Conservation (phyloP, 2,113 vertebrate species). For the Trematomus loennbergii region DNA sequence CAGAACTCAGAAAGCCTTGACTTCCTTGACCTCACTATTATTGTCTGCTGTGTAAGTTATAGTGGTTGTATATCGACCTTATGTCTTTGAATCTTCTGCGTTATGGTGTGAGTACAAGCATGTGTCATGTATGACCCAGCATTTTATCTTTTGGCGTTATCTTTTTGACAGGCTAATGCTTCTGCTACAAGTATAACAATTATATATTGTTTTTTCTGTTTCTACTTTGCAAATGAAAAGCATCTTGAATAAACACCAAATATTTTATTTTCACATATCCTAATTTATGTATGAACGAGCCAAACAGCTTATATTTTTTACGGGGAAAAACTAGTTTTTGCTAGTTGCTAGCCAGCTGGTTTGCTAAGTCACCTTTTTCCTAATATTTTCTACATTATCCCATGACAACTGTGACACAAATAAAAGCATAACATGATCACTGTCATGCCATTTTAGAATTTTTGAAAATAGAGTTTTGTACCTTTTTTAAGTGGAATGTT, state of each 20-base stretch:
- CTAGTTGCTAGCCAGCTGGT: no score
- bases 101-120: neutral
- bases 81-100: neutral
- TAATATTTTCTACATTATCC: no score
- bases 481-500: no score
- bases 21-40: constrained; percentile 3
- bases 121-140: neutral
- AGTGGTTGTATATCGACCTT: neutral
- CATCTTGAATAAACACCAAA: neutral
- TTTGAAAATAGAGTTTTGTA: no score
- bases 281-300: no score
- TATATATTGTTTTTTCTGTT: neutral
- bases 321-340: no score
- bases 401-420: no score
- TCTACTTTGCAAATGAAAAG: neutral
- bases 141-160: neutral
- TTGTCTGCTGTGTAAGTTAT: neutral
- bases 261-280: no score
- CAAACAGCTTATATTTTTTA: no score
- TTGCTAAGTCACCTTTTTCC: no score
- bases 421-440: no score
- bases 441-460: no score
- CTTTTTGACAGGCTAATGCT: neutral
- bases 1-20: neutral
- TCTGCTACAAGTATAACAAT: neutral